Evolutionary conservation across 2,113 vertebrate genomes (phyloP), one percentile per base, ranked within the genome.

Genomic region (Psilopsiagon aurifrons): DNA sequence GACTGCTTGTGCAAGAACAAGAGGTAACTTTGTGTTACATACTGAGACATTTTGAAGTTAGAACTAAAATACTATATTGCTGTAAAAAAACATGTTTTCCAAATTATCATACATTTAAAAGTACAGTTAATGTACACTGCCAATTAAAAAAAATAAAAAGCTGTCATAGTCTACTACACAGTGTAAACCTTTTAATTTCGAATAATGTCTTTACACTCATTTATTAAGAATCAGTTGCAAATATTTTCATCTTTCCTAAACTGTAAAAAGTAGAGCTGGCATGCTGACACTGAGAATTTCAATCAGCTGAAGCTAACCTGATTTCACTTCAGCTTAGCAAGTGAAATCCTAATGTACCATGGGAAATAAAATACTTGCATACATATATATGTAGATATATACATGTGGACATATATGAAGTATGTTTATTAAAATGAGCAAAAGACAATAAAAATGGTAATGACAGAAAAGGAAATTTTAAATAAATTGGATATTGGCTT

Each of bases 51-150:
- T n/a, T 9, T 33, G n/a, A 79, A 18, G 18, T 14, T 83, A 59
- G 83, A 86, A 75, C 10, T 49, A 44, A 29, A 68, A n/a, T 11
- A 54, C 1, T 37, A 2, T 46, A 54, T 18, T 83, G 14, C 7
- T 71, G 18, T n/a, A 37, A 70, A 59, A 59, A 52, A 8, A 6
- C 73, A 33, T 54, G 4, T 13, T 80, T 86, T 69, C 41, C 12
- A 73, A 54, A 83, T 22, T 41, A 9, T 41, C 17, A 22, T 24
- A 49, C 1, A 0, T 37, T 85, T 80, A n/a, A 63, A 83, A 59
- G 9, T 39, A 54, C 4, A 79, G 13, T 5, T 2, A 41, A 64
- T 68, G 12, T 52, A 52, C 0, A 0, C 6, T 54, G 75, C 8
- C 31, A 37, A 29, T n/a, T 7, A 23, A 31, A 25, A 31, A 47